These are phyloP conservation scores for Alcedo atthis DNA, from an alignment of 2,797 vertebrate genomes.

Conservation along the genomic window DNA sequence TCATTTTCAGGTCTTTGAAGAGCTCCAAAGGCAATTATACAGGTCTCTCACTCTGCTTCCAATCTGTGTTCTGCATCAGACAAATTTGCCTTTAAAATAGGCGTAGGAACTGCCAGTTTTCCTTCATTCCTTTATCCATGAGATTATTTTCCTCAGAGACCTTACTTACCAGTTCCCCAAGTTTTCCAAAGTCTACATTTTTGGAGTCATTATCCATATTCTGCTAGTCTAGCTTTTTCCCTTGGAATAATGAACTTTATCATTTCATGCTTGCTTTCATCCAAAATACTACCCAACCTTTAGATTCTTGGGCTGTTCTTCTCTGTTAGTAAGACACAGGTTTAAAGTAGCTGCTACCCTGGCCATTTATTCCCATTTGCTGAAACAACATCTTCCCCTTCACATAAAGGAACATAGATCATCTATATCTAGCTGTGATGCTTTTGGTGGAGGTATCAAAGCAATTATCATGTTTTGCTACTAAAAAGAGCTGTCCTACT, in stretches of 20 bases:
- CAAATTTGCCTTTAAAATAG: constrained; percentile 67
- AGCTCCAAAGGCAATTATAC: not conserved
- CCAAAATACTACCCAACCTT: not conserved
- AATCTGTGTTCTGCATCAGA: constrained; percentile 59
- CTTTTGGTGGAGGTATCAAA: not conserved
- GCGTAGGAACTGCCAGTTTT: constrained; percentile 43
- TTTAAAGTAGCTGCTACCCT: not conserved
- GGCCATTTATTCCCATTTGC: not conserved
- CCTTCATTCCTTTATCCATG: constrained; percentile 53
- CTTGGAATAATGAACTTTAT: constrained; percentile 40
- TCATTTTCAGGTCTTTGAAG: constrained; percentile 34
- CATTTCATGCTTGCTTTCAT: constrained; percentile 14
- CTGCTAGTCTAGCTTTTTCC: constrained; percentile 16
- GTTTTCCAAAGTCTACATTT: constrained; percentile 43
- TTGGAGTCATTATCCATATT: constrained; percentile 36
- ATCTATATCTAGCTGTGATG: not conserved
- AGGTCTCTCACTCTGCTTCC: constrained; percentile 34
- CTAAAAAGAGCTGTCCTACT: not conserved
- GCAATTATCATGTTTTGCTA: not conserved
- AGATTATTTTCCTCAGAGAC: constrained; percentile 54
- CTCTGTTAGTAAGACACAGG: not conserved
- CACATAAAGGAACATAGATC: not conserved
- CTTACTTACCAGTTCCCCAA: constrained; percentile 56
- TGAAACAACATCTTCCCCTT: not conserved
- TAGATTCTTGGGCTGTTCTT: not conserved